Percentiles rank a stretch among this genome's conserved stretches.
Evolutionary conservation across 1,140 invertebrate genomes (phyloP).

Genomic region (Nymphalis io): DNA sequence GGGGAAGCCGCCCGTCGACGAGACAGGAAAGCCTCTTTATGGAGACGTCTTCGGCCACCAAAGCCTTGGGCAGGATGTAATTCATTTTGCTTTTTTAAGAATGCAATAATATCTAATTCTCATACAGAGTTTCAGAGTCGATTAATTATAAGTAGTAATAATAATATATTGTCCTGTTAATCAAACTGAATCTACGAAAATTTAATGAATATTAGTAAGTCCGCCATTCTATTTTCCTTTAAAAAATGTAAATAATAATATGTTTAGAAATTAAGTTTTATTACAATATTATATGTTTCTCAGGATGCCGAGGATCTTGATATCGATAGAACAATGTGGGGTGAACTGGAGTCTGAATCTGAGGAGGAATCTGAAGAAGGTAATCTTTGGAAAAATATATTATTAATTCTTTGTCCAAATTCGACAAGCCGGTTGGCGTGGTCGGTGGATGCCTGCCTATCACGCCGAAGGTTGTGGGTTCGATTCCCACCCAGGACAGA

Average conservation of each 20-base stretch:
- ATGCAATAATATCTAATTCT: not conserved
- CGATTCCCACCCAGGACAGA: no score
- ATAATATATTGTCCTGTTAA: no score
- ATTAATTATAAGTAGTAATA: no score
- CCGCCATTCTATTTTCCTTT: not conserved
- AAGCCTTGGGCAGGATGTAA: conserved; percentile 83
- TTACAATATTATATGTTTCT: conserved; percentile 17
- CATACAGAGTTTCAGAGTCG: not conserved
- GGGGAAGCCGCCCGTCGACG: conserved; percentile 99
- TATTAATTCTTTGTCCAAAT: no score
- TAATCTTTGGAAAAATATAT: conserved; percentile 47
- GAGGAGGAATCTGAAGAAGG: conserved; percentile 95
- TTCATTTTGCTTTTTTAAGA: conserved; percentile 34
- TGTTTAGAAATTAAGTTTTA: not conserved
- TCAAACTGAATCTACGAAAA: not conserved
- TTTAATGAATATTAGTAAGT: not conserved
- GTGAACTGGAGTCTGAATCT: conserved; percentile 97
- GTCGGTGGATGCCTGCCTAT: no score
- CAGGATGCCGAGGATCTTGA: conserved; percentile 92
- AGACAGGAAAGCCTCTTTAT: conserved; percentile 97
- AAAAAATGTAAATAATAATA: no score
- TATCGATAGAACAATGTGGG: conserved; percentile 96
- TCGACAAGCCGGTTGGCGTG: no score
- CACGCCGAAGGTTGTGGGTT: no score
- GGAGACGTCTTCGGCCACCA: conserved; percentile 98